Evolutionary conservation across 2,797 vertebrate genomes (phyloP).

Genomic region (Echeneis naucrates): DNA sequence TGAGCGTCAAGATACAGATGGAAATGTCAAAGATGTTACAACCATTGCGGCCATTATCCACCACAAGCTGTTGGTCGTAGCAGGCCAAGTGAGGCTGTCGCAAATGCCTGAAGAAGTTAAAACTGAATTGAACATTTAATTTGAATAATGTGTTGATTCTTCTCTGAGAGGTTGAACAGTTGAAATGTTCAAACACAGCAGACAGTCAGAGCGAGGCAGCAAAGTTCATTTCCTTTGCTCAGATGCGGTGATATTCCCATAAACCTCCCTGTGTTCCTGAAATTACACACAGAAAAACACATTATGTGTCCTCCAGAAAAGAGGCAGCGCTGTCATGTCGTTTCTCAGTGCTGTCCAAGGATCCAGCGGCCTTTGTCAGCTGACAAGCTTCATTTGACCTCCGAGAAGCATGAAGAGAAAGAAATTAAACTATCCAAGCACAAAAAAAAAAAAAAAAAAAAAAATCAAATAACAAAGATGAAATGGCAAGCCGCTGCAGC

Average conservation of each 20-base stretch:
- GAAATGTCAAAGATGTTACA: too few relatives aligned
- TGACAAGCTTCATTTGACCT: constrained; percentile 58
- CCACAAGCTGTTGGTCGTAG: not conserved
- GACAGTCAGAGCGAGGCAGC: not conserved
- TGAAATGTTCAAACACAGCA: constrained; percentile 1
- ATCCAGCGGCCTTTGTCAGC: not conserved
- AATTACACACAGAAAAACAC: constrained; percentile 24
- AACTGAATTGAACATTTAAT: not conserved
- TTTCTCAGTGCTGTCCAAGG: constrained; percentile 13
- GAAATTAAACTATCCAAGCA: constrained; percentile 66
- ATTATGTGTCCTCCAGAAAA: constrained; percentile 12
- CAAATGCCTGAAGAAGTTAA: not conserved
- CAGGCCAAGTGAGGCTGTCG: not conserved
- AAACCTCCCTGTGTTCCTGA: constrained; percentile 25
- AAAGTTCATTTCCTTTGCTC: constrained; percentile 25
- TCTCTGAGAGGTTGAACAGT: not conserved
- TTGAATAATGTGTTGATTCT: not conserved
- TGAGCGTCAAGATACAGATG: too few relatives aligned
- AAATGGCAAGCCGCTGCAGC: constrained; percentile 43
- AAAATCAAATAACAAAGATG: constrained; percentile 56
- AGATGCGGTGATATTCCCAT: constrained; percentile 11
- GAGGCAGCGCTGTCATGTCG: constrained; percentile 27
- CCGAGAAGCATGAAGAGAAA: constrained; percentile 55
- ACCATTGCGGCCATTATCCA: not conserved
- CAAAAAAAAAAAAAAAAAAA: too few relatives aligned